These are phyloP conservation scores for Morone chrysops DNA, from an alignment of 2,113 vertebrate species.

Conservation along the genomic window DNA sequence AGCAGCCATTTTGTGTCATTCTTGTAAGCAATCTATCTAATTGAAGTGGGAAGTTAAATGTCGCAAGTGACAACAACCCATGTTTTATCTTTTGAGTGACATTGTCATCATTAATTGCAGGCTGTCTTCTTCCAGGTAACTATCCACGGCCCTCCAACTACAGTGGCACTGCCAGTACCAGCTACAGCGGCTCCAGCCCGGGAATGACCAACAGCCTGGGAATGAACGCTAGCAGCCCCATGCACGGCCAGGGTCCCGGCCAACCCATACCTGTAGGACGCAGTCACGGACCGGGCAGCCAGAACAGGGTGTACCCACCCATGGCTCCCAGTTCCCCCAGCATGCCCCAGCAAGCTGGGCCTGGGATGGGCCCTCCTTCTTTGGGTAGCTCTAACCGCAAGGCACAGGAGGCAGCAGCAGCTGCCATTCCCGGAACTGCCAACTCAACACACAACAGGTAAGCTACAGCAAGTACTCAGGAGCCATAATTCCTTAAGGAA, in stretches of 20 bases:
- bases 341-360: conserved; percentile 93
- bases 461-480: neutral
- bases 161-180: conserved; percentile 88
- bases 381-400: conserved; percentile 91
- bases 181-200: conserved; percentile 90
- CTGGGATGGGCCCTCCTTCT: conserved; percentile 95
- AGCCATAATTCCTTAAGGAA: neutral
- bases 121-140: conserved; percentile 87
- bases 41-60: conserved; percentile 14
- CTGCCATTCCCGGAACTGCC: conserved; percentile 88
- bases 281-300: conserved; percentile 86
- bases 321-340: conserved; percentile 94
- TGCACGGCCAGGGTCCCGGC: conserved; percentile 95
- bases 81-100: conserved; percentile 19
- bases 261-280: conserved; percentile 92
- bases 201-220: conserved; percentile 89
- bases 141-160: conserved; percentile 93
- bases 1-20: conserved; percentile 42
- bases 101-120: conserved; percentile 2
- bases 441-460: conserved; percentile 94
- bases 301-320: conserved; percentile 90
- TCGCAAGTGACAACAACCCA: conserved; percentile 3
- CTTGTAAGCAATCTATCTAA: conserved; percentile 34
- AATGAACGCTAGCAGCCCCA: conserved; percentile 94
- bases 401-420: conserved; percentile 89